Evolutionary conservation across 2,888 invertebrate species (phyloP).

Genomic region (Ectemnius continuus): DNA sequence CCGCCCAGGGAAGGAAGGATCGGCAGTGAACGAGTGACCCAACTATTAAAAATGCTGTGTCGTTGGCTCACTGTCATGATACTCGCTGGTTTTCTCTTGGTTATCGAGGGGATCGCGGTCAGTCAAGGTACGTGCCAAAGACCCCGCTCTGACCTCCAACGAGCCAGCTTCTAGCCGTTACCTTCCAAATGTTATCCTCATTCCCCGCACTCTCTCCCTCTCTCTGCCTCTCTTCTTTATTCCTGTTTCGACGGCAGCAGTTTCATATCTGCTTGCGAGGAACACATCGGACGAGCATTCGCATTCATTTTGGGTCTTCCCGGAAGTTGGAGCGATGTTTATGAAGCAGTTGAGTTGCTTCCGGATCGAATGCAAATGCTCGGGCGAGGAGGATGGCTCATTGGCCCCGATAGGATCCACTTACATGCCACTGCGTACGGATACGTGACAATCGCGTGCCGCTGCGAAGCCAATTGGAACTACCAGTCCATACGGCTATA

Average conservation of each 20-base stretch:
- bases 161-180: too few species aligned
- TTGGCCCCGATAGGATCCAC: too few species aligned
- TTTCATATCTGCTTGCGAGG: not conserved
- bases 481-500: too few species aligned
- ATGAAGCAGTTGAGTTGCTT: not conserved
- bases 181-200: too few species aligned
- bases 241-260: too few species aligned
- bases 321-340: slow-evolving; percentile 14
- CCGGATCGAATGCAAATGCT: slow-evolving; percentile 8
- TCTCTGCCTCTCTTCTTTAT: not conserved
- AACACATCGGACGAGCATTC: slow-evolving; percentile 16
- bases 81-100: slow-evolving; percentile 68
- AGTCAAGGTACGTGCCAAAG: slow-evolving; percentile 64
- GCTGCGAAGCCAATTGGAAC: too few species aligned
- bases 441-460: slow-evolving; percentile 5
- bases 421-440: not conserved
- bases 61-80: slow-evolving; percentile 62
- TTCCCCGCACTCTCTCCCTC: too few species aligned
- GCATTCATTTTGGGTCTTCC: slow-evolving; percentile 21
- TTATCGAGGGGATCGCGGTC: slow-evolving; percentile 68
- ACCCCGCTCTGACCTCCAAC: not conserved
- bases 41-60: slow-evolving; percentile 72
- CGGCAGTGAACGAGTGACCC: slow-evolving; percentile 51
- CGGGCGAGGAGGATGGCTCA: not conserved
- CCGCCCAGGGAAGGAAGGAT: slow-evolving; percentile 27